These are phyloP conservation scores for Zaprionus ghesquierei DNA, from an alignment of 1,140 invertebrate species.

Conservation along the genomic window DNA sequence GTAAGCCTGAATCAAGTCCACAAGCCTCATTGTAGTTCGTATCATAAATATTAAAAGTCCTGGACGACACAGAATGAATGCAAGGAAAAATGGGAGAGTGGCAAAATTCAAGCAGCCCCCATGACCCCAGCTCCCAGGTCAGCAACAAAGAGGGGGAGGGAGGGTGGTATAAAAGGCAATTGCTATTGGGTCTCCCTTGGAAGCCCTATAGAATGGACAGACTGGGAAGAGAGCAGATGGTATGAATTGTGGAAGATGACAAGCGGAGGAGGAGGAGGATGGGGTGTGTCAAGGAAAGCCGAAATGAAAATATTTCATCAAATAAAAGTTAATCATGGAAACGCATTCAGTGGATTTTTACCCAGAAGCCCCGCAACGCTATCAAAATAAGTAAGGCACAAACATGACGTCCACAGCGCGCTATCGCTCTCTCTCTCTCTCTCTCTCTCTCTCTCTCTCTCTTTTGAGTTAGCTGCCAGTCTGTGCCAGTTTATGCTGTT, in stretches of 20 bases:
- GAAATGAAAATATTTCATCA: slow-evolving; percentile 50
- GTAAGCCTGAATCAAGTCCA: slow-evolving; percentile 9
- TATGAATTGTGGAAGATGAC: slow-evolving; percentile 4
- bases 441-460: not conserved
- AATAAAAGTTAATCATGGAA: slow-evolving; percentile 52
- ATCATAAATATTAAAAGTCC: slow-evolving; percentile 21
- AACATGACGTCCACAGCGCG: slow-evolving; percentile 28
- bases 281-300: slow-evolving; percentile 1
- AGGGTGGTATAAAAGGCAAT: not conserved
- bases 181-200: not conserved
- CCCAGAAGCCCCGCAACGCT: slow-evolving; percentile 35
- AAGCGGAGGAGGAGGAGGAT: no score
- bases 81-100: slow-evolving; percentile 3
- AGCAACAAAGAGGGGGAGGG: not conserved
- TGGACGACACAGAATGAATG: not conserved
- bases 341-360: slow-evolving; percentile 50
- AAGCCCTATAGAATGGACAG: not conserved
- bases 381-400: slow-evolving; percentile 45
- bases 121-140: slow-evolving; percentile 30
- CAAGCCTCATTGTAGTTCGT: not conserved
- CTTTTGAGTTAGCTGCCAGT: not conserved
- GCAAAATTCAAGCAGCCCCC: slow-evolving; percentile 13
- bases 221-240: not conserved
- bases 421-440: not conserved
- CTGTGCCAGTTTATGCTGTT: slow-evolving; percentile 1